Evolutionary conservation across 2,113 vertebrate species (phyloP).

Genomic region (Pollimyrus isidori): DNA sequence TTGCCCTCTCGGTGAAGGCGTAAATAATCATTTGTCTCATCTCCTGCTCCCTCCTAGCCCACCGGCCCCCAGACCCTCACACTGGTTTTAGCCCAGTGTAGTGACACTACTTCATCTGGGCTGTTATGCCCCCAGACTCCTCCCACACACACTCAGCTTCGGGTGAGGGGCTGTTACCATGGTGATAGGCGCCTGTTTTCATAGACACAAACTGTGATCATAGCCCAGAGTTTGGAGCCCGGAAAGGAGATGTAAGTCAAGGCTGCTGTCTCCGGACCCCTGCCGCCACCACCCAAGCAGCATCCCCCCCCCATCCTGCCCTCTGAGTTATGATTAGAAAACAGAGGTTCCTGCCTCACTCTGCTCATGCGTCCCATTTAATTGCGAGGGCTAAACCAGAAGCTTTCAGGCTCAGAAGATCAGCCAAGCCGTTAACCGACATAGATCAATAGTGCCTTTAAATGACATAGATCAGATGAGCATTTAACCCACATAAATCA

Average conservation of each 20-base stretch:
- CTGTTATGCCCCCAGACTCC: neutral
- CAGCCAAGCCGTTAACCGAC: conserved; percentile 38
- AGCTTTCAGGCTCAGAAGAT: conserved; percentile 42
- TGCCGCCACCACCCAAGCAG: neutral
- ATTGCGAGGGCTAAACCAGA: neutral
- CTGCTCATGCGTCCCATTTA: conserved; percentile 43
- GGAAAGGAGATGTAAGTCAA: conserved; percentile 47
- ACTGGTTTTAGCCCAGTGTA: neutral
- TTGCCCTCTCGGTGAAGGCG: neutral
- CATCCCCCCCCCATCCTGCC: conserved; percentile 22
- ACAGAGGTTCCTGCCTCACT: conserved; percentile 55
- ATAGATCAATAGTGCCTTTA: conserved; percentile 16
- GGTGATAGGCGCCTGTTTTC: conserved; percentile 39
- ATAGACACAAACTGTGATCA: conserved; percentile 12
- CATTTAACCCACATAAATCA: neutral
- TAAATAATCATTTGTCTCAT: neutral
- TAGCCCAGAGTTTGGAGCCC: conserved; percentile 23
- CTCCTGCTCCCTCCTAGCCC: neutral
- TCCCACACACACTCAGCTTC: neutral
- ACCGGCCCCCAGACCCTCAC: neutral
- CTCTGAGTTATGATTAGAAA: conserved; percentile 52
- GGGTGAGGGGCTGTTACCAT: conserved; percentile 24
- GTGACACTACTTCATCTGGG: neutral
- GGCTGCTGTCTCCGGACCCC: conserved; percentile 36
- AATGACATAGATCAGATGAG: conserved; percentile 8